phyloP scores from a whole-genome alignment of 2,113 vertebrate genomes.

The Micromys minutus region DNA sequence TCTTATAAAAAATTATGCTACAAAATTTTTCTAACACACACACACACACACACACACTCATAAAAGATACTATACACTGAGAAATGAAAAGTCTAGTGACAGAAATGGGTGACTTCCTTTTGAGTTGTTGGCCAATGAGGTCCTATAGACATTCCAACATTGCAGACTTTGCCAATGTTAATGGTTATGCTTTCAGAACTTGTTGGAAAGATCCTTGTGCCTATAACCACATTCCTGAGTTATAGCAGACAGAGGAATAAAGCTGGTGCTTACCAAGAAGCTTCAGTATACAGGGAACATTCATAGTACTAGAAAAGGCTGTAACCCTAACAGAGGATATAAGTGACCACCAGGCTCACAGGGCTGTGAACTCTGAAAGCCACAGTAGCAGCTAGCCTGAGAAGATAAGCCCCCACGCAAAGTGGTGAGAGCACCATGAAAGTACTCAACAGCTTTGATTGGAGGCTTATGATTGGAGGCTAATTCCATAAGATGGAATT shows the following conservation, averaged over 20 bases:
- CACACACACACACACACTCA: not conserved
- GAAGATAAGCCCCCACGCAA: not conserved
- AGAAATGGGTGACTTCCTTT: not conserved
- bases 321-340: not conserved
- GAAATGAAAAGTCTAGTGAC: not conserved
- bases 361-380: not conserved
- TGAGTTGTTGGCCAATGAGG: not conserved
- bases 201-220: not conserved
- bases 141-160: not conserved
- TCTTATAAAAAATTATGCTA: not conserved
- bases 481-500: not conserved
- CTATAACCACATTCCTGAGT: not conserved
- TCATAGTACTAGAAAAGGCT: not conserved
- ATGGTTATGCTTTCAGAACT: not conserved
- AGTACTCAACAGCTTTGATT: not conserved
- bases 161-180: not conserved
- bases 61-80: not conserved
- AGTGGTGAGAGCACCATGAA: not conserved
- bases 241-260: not conserved
- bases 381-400: not conserved
- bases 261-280: not conserved
- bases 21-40: not conserved
- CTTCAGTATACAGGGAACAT: no score
- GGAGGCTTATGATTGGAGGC: no score
- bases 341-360: not conserved